Percentiles rank a stretch among this genome's conserved stretches.
phyloP scores from a whole-genome alignment of 2,888 invertebrate species.

The Pomacea canaliculata region DNA sequence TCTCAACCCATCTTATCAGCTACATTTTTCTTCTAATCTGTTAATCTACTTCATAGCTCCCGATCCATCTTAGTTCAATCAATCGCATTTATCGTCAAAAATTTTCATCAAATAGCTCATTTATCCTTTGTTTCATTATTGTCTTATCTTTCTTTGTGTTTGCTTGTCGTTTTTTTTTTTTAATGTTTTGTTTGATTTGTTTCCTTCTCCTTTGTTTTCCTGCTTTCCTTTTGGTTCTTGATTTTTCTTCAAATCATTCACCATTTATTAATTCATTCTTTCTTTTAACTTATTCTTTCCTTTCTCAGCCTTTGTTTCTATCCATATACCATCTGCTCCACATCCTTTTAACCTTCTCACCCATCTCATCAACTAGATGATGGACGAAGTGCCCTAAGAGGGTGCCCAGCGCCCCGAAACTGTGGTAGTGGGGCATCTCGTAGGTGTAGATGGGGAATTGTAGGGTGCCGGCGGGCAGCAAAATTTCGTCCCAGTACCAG shows the following conservation, averaged over 20 bases:
- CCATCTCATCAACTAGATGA: conserved; percentile 55
- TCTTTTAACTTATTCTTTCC: neutral
- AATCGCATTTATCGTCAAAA: too few relatives aligned
- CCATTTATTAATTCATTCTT: neutral
- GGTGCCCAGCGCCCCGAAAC: conserved; percentile 62
- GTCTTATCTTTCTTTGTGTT: neutral
- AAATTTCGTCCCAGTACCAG: conserved; percentile 60
- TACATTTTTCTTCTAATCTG: too few relatives aligned
- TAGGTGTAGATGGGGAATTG: conserved; percentile 61
- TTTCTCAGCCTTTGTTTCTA: neutral
- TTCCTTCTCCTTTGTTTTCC: neutral
- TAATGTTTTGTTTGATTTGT: neutral
- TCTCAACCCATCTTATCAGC: too few relatives aligned
- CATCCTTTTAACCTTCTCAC: conserved; percentile 31
- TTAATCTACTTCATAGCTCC: too few relatives aligned
- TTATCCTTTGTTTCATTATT: neutral
- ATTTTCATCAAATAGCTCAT: neutral
- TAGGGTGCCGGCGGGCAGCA: conserved; percentile 62
- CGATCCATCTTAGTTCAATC: too few relatives aligned
- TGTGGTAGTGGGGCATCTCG: conserved; percentile 54
- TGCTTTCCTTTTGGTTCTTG: neutral
- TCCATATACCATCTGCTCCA: neutral
- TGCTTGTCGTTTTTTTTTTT: neutral
- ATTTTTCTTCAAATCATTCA: neutral
- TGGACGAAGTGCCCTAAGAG: conserved; percentile 53